Evolutionary conservation across 1,140 invertebrate species (phyloP).

Genomic region (Musca vetustissima): DNA sequence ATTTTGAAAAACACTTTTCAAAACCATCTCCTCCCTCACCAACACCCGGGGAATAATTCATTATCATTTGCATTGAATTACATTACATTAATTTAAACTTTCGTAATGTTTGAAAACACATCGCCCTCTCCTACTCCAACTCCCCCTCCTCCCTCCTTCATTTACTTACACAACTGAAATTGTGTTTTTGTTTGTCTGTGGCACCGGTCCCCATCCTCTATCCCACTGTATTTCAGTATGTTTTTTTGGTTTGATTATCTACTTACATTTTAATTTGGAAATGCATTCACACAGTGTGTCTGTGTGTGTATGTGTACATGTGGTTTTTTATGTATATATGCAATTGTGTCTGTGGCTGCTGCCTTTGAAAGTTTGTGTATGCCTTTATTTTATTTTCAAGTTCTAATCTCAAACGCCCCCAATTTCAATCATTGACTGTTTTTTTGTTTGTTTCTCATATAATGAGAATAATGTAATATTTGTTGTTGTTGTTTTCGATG

Average conservation of each 20-base stretch:
- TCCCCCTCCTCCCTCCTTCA: too few relatives aligned
- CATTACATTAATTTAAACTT: slow-evolving; percentile 11
- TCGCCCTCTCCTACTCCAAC: too few relatives aligned
- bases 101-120: slow-evolving; percentile 12
- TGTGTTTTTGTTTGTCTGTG: not conserved
- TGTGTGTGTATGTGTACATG: not conserved
- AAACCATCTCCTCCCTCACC: too few relatives aligned
- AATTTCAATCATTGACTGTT: not conserved
- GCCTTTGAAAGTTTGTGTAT: not conserved
- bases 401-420: slow-evolving; percentile 22
- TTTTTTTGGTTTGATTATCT: too few relatives aligned
- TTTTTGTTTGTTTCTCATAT: too few relatives aligned
- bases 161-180: too few relatives aligned
- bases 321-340: too few relatives aligned
- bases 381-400: not conserved
- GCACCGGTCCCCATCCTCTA: too few relatives aligned
- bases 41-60: not conserved
- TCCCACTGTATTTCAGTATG: too few relatives aligned
- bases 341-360: slow-evolving; percentile 1
- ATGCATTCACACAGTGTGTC: not conserved
- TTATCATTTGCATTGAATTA: slow-evolving; percentile 21
- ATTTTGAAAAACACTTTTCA: too few relatives aligned
- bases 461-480: too few relatives aligned
- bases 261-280: not conserved
- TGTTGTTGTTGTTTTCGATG: too few relatives aligned